Conservation (phyloP, 2,797 vertebrate species). For the Alauda arvensis region DNA sequence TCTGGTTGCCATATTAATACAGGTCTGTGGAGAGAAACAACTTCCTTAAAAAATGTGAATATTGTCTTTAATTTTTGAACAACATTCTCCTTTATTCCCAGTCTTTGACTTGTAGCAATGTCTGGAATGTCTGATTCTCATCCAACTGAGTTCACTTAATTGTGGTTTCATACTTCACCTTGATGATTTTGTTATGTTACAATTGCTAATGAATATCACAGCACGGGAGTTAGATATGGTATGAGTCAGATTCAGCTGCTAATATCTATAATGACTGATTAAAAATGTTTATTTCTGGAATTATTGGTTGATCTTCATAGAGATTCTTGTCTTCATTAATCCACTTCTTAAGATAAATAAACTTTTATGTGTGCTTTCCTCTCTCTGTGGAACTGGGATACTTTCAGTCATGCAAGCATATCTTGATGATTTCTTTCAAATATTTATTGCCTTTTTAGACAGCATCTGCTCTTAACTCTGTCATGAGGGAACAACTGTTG, state of each 20-base stretch:
- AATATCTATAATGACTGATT: not conserved
- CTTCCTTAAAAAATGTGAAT: not conserved
- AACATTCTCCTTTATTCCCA: not conserved
- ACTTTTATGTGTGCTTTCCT: not conserved
- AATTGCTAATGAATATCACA: not conserved
- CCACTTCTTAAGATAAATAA: not conserved
- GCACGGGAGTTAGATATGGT: not conserved
- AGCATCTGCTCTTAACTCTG: not conserved
- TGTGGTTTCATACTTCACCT: not conserved
- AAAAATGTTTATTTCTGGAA: not conserved
- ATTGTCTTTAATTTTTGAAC: not conserved
- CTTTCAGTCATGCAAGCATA: not conserved
- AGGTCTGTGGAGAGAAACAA: not conserved
- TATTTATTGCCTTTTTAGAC: not conserved
- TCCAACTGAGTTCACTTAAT: not conserved
- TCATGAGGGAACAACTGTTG: not conserved
- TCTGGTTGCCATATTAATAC: not conserved
- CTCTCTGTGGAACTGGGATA: not conserved
- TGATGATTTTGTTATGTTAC: not conserved
- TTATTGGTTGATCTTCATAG: not conserved
- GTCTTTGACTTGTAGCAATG: not conserved
- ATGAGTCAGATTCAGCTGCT: not conserved
- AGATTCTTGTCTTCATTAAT: not conserved
- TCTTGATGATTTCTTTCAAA: constrained; percentile 1
- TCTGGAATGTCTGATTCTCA: not conserved